Evolutionary conservation across 2,797 vertebrate species (phyloP).

Genomic region (Sebastolobus altivelis): DNA sequence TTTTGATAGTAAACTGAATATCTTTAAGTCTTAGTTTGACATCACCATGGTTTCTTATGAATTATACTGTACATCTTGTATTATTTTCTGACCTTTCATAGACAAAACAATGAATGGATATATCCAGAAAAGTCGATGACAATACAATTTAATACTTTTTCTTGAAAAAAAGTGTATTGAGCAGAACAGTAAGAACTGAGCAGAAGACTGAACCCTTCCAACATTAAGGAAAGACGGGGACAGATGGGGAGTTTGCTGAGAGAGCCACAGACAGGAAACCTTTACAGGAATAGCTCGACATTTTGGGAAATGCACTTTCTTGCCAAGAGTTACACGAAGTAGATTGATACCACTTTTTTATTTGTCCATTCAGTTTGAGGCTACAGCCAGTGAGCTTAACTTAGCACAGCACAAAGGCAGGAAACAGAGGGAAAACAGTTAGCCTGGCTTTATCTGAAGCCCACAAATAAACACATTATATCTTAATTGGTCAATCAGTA

Average conservation of each 20-base stretch:
- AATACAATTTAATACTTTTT: neutral
- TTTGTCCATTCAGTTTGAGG: neutral
- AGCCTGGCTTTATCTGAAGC: neutral
- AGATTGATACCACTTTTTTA: neutral
- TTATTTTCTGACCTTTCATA: neutral
- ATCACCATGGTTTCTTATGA: neutral
- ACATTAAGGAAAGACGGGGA: neutral
- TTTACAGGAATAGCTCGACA: neutral
- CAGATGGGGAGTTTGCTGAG: neutral
- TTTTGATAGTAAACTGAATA: neutral
- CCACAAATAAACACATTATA: neutral
- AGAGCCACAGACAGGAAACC: neutral
- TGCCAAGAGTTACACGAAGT: no score
- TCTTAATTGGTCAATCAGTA: neutral
- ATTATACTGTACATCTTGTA: neutral
- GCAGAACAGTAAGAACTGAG: neutral
- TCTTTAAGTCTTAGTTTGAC: neutral
- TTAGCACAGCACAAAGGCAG: neutral
- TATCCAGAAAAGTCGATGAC: neutral
- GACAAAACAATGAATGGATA: neutral
- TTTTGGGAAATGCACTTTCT: neutral
- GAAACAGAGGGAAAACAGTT: neutral
- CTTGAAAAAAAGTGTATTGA: neutral
- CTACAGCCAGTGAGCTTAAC: neutral
- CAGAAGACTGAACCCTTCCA: neutral